Evolutionary conservation across 1,140 invertebrate genomes (phyloP).

Genomic region (Diuraphis noxia): DNA sequence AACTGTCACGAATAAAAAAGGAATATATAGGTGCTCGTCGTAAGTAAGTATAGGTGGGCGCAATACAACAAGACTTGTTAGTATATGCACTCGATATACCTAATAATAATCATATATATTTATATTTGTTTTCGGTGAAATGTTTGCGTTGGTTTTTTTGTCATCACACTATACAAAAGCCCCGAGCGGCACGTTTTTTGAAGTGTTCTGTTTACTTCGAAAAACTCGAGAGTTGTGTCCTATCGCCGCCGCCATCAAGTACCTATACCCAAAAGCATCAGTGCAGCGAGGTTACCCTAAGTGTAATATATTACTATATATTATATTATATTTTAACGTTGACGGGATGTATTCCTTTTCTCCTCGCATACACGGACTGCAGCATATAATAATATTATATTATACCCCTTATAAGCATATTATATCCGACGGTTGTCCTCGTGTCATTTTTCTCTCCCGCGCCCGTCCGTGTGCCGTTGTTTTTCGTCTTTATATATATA

Average conservation of each 20-base stretch:
- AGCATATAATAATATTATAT: neutral
- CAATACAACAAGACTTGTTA: neutral
- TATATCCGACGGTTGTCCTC: neutral
- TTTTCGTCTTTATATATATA: neutral
- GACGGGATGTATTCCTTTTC: neutral
- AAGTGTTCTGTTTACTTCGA: slow-evolving; percentile 24
- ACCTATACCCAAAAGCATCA: neutral
- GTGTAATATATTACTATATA: neutral
- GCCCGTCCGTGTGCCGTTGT: neutral
- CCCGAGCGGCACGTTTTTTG: neutral
- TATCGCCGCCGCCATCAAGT: neutral
- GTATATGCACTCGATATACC: neutral
- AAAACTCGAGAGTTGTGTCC: slow-evolving; percentile 14
- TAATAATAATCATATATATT: neutral
- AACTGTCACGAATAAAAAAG: neutral
- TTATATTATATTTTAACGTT: slow-evolving; percentile 11
- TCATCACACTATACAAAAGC: neutral
- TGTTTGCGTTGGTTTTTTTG: neutral
- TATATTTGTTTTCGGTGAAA: neutral
- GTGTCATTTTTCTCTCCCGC: neutral
- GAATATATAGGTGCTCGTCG: neutral
- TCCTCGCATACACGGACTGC: neutral
- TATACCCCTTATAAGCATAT: neutral
- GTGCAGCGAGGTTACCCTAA: neutral
- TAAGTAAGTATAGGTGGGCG: neutral